These are phyloP conservation scores for Eurosta solidaginis DNA, from an alignment of 1,140 invertebrate species.

Conservation along the genomic window DNA sequence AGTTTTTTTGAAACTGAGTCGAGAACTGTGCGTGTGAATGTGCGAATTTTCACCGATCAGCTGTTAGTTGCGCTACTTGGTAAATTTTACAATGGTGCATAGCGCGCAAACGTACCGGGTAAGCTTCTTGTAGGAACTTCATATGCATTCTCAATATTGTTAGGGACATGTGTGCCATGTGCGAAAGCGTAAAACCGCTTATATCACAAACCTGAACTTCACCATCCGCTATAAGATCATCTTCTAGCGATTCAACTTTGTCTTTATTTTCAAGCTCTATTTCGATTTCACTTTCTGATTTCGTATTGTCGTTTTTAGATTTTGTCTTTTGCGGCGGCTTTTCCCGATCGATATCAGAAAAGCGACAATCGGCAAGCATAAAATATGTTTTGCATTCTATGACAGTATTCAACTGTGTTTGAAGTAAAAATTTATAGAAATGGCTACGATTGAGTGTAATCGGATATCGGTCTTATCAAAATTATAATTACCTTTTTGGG, in stretches of 20 bases:
- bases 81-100: too few species aligned
- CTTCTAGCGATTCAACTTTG: constrained; percentile 32
- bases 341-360: constrained; percentile 59
- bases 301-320: background rate
- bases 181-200: constrained; percentile 65
- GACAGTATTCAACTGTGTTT: constrained; percentile 65
- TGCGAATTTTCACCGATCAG: too few species aligned
- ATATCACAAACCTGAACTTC: constrained; percentile 74
- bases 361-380: constrained; percentile 69
- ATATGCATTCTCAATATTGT: constrained; percentile 61
- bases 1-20: too few species aligned
- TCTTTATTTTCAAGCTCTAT: background rate
- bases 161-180: constrained; percentile 68
- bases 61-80: too few species aligned
- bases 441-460: too few species aligned
- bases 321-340: background rate
- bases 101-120: constrained; percentile 73
- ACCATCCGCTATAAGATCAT: constrained; percentile 60
- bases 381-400: constrained; percentile 70
- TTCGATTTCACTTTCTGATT: background rate
- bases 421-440: background rate
- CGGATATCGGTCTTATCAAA: background rate
- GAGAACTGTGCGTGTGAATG: too few species aligned
- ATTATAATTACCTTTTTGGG: constrained; percentile 40
- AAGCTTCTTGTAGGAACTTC: constrained; percentile 68